phyloP scores from a whole-genome alignment of 1,140 invertebrate species.

The Paramacrobiotus metropolitanus region DNA sequence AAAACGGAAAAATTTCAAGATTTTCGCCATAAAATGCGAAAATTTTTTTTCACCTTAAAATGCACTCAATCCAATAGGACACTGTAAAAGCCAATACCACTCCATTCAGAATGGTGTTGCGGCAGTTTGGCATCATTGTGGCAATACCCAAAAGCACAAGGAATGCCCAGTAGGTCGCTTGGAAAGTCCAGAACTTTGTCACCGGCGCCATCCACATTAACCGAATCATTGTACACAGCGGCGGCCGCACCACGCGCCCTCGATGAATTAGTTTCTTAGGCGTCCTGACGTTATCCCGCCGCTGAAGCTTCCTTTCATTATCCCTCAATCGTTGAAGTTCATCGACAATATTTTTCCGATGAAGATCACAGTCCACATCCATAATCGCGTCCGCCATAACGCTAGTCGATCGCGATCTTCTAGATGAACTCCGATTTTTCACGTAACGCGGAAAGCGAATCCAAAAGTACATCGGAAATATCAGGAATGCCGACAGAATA shows the following conservation, averaged over 20 bases:
- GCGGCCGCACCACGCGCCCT: too few relatives aligned
- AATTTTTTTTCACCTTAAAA: neutral
- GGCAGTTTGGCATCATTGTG: constrained; percentile 23
- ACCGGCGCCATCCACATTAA: constrained; percentile 18
- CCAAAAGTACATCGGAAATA: neutral
- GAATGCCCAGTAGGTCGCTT: constrained; percentile 23
- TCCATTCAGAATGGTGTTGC: constrained; percentile 20
- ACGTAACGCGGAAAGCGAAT: too few relatives aligned
- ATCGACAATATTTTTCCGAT: too few relatives aligned
- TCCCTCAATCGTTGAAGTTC: too few relatives aligned
- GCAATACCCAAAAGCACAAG: constrained; percentile 22
- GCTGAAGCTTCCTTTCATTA: too few relatives aligned
- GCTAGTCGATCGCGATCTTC: too few relatives aligned
- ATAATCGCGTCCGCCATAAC: too few relatives aligned
- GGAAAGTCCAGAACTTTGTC: constrained; percentile 19
- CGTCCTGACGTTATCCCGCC: too few relatives aligned
- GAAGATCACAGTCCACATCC: too few relatives aligned
- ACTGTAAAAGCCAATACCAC: constrained; percentile 21
- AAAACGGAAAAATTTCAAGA: too few relatives aligned
- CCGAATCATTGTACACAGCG: constrained; percentile 16
- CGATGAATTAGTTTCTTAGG: too few relatives aligned
- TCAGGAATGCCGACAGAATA: neutral
- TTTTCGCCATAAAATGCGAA: neutral
- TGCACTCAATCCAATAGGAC: constrained; percentile 16
- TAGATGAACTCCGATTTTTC: too few relatives aligned